Conservation (phyloP, 30 jellyfish, hydroid and myxozoan genomes). For the Hydractinia echinata region DNA sequence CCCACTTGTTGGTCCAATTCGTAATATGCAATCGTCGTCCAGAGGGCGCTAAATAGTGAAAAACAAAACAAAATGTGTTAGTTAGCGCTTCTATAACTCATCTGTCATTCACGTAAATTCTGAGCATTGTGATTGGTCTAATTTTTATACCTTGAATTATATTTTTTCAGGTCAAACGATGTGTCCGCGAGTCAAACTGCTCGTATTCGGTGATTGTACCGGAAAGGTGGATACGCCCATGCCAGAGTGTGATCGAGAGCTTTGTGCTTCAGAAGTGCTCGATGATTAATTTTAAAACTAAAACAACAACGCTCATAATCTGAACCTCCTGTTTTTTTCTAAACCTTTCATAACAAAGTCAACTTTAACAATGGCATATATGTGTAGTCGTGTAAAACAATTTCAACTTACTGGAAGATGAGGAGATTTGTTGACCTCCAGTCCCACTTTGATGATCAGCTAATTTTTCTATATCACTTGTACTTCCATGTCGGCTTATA, state of each 20-base stretch:
- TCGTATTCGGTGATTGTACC: slow-evolving; percentile 22
- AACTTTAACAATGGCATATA: too few species aligned
- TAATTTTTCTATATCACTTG: too few species aligned
- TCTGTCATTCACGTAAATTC: background rate
- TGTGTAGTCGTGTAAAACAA: too few species aligned
- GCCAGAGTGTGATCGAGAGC: background rate
- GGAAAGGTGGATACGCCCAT: slow-evolving; percentile 15
- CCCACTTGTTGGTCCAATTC: slow-evolving; percentile 95
- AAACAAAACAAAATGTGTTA: background rate
- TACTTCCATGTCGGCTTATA: slow-evolving; percentile 11
- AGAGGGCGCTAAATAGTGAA: slow-evolving; percentile 51
- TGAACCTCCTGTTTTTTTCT: too few species aligned
- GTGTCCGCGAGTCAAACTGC: slow-evolving; percentile 11
- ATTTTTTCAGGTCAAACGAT: too few species aligned
- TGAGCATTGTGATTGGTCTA: background rate
- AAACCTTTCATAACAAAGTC: too few species aligned
- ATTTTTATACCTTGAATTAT: background rate
- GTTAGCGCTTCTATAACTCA: background rate
- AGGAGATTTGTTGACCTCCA: too few species aligned
- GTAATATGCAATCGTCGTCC: slow-evolving; percentile 85
- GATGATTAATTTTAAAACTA: too few species aligned
- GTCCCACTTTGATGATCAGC: too few species aligned
- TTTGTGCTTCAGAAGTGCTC: background rate
- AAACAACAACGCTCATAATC: too few species aligned
- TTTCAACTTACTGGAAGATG: too few species aligned